Base-by-base conservation (phyloP, 2,888 invertebrate genomes). In the Acronicta psi region DNA sequence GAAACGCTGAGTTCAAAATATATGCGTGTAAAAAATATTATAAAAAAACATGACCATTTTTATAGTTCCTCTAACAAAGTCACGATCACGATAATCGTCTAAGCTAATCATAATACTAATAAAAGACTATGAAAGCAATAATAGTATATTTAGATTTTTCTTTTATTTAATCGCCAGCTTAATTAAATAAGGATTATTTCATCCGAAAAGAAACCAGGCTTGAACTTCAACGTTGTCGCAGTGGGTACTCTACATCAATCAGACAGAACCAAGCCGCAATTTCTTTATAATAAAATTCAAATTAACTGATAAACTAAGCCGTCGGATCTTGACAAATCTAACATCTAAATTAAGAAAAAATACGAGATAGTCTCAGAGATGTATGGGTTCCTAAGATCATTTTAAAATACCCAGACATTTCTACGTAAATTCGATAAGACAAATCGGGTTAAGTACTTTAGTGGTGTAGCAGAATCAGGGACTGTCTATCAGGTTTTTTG, bases 231-330 rank as follows among this genome's bases (percentile, higher is more conserved):
- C 36, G 18, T 45, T 69, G 55, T 73, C 73, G 49, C 13, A 40
- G 34, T 55, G 7, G 34, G 7, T n/a, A n/a, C 45, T 59, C 55
- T 44, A 59, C 46, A 53, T 62, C 61, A 59, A 54, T 62, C 73
- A 73, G 55, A 61, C 23, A 18, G 18, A 55, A 29, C 46, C 46
- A 38, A 57, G 37, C 13, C 72, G 23, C 52, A 51, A 62, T 68
- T 65, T 49, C 17, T 43, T 60, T 58, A 45, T 25, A 55, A 61
- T 68, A 42, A 69, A 68, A 61, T 58, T 61, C 54, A 40, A 62
- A 54, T 73, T 55, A 61, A 49, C 54, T 43, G 69, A 73, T 73
- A 69, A 72, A 37, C 36, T 34, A 42, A 71, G 34, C 36, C 29
- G 8, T 10, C 8, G 42, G 23, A 60, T 52, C 40, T 44, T 47